Base-by-base conservation (phyloP, 2,888 invertebrate genomes). In the Antheraea yamamai region DNA sequence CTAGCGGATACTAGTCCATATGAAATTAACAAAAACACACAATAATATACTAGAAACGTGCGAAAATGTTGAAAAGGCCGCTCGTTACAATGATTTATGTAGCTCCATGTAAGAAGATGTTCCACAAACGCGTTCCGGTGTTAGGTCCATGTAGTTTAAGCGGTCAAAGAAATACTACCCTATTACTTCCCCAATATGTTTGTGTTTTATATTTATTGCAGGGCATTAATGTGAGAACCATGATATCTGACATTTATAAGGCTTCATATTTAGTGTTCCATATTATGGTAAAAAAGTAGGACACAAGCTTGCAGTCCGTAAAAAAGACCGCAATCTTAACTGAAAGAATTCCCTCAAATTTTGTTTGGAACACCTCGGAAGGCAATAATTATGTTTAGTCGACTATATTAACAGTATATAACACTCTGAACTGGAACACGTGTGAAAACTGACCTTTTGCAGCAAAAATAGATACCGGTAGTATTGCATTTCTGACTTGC, bases 81-180 rank as follows among this genome's bases (percentile, higher is more conserved):
- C 88, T 92, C 91, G 92, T 92, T 91, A 91, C 86, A 87, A 91
- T 92, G 93, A 93, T 93, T 92, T 92, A 94, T 91, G 88, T 82
- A 82, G 77, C 79, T 77, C 81, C 80, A 81, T 84, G 84, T 87
- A 91, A 91, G 90, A 91, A 91, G 86, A 89, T 88, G 85, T 82
- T 86, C 83, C 83, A 82, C 81, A 82, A 82, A 86, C 81, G 85
- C 81, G 83, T 83, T 86, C 84, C 80, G 83, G 83, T 81, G 81
- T 78, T 83, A 83, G 84, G 78, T 80, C 83, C 84, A 84, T 87
- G 82, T 83, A 80, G 79, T 85, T 87, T 83, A 83, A 78, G 84
- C 85, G 88, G 87, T 84, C 85, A 85, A 81, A 85, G 83, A 87
- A 87, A 85, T 84, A 87, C 83, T 81, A 81, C 80, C 80, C 80